A percentile compares a stretch with the other conserved stretches of the same genome.
phyloP scores from a whole-genome alignment of 1,140 invertebrate species.

The Eupristina koningsbergeri region DNA sequence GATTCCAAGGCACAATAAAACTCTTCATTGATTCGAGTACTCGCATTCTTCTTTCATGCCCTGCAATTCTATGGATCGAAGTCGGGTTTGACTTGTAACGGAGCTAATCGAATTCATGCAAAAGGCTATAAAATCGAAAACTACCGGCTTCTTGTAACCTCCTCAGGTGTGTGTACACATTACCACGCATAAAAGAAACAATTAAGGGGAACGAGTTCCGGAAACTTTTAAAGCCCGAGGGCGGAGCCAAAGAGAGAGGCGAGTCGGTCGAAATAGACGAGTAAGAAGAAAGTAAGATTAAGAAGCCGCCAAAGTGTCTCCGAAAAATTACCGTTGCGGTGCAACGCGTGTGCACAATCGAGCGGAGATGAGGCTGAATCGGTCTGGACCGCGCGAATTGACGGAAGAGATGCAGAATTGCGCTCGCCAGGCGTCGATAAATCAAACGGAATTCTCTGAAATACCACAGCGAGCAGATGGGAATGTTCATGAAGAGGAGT shows the following conservation, averaged over 20 bases:
- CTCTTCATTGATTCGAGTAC: background rate
- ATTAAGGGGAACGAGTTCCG: conserved; percentile 35
- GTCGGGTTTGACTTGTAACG: too few species aligned
- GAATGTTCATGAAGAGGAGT: too few species aligned
- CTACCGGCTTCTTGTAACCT: background rate
- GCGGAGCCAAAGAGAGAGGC: background rate
- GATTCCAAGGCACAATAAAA: background rate
- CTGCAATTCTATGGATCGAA: too few species aligned
- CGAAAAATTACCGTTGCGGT: too few species aligned
- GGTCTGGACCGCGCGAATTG: background rate
- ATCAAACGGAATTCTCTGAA: background rate
- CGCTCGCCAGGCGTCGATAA: background rate
- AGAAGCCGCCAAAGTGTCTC: background rate
- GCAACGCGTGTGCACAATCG: background rate
- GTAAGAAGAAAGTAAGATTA: background rate
- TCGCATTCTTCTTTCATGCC: background rate
- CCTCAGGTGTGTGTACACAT: background rate
- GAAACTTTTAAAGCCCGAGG: conserved; percentile 25
- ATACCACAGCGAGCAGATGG: background rate
- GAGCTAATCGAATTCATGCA: conserved; percentile 20
- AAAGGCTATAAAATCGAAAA: background rate
- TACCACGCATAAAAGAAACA: conserved; percentile 3
- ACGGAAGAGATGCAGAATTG: background rate
- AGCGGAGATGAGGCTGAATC: background rate
- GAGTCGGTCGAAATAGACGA: background rate